A percentile compares a stretch with the other conserved stretches of the same genome.
Evolutionary conservation across 1,140 invertebrate species (phyloP).

Genomic region (Euura saliciscinereae): DNA sequence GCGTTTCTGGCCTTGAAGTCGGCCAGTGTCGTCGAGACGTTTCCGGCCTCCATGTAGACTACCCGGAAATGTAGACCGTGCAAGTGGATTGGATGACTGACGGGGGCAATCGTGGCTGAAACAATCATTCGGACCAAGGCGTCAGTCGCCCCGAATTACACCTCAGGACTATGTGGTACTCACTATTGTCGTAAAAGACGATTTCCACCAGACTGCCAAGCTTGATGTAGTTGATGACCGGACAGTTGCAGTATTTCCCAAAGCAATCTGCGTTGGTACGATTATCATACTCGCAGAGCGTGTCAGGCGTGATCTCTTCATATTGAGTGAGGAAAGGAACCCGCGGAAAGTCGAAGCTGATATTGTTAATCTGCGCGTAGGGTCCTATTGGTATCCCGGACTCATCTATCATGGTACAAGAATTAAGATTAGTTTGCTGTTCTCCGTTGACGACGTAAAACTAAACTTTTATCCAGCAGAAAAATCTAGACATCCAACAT

Average conservation of each 20-base stretch:
- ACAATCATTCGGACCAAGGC: too few species aligned
- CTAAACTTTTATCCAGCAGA: not conserved
- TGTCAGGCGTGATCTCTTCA: conserved; percentile 53
- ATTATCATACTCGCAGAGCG: conserved; percentile 55
- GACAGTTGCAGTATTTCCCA: conserved; percentile 61
- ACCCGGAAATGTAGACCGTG: too few species aligned
- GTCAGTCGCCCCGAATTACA: too few species aligned
- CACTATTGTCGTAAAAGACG: conserved; percentile 68
- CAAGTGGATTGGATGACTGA: too few species aligned
- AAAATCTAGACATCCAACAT: not conserved
- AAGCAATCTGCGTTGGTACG: conserved; percentile 41
- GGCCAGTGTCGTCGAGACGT: too few species aligned
- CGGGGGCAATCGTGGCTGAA: not conserved
- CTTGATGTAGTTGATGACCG: conserved; percentile 63
- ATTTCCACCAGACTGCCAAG: conserved; percentile 64
- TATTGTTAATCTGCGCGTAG: conserved; percentile 57
- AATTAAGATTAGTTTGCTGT: too few species aligned
- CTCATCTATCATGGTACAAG: not conserved
- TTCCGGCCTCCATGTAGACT: too few species aligned
- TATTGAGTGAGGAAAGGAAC: conserved; percentile 49
- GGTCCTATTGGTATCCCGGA: too few species aligned
- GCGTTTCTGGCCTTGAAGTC: too few species aligned
- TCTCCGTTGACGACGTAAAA: too few species aligned
- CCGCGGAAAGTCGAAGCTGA: conserved; percentile 66
- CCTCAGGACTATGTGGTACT: not conserved